These are phyloP conservation scores for Tetragonisca angustula DNA, from an alignment of 2,888 invertebrate genomes.

Conservation along the genomic window DNA sequence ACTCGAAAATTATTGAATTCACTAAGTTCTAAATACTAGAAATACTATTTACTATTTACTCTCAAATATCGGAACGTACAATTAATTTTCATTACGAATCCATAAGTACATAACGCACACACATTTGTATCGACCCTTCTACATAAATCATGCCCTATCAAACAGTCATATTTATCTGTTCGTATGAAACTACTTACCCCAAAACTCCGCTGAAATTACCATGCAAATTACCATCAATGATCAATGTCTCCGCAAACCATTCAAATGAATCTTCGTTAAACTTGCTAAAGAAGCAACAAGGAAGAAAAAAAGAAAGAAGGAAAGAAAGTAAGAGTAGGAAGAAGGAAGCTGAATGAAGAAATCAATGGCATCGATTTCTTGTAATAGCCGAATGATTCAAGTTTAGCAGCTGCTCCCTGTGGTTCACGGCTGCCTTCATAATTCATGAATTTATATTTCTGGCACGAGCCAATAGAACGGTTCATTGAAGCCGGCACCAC, in stretches of 20 bases:
- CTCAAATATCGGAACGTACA: no score
- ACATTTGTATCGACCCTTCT: neutral
- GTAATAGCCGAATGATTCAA: slow-evolving; percentile 25
- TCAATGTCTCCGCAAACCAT: neutral
- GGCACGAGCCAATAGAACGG: slow-evolving; percentile 40
- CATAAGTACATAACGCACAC: neutral
- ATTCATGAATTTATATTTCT: slow-evolving; percentile 57
- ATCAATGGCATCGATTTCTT: slow-evolving; percentile 33
- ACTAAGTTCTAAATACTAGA: no score
- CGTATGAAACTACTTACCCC: neutral
- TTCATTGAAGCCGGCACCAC: slow-evolving; percentile 67
- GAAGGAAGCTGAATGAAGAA: slow-evolving; percentile 13
- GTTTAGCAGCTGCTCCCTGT: slow-evolving; percentile 20
- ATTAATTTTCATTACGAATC: no score
- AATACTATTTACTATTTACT: no score
- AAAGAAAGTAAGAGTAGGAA: no score
- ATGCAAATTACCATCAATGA: neutral
- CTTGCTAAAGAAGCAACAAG: no score
- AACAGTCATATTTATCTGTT: neutral
- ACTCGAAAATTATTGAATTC: no score
- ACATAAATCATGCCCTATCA: neutral
- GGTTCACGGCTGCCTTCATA: slow-evolving; percentile 33
- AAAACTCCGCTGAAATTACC: neutral
- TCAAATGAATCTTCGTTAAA: neutral
- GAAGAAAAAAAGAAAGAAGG: neutral